phyloP scores from a whole-genome alignment of 2,888 invertebrate genomes.

The Meteorus cinctellus region DNA sequence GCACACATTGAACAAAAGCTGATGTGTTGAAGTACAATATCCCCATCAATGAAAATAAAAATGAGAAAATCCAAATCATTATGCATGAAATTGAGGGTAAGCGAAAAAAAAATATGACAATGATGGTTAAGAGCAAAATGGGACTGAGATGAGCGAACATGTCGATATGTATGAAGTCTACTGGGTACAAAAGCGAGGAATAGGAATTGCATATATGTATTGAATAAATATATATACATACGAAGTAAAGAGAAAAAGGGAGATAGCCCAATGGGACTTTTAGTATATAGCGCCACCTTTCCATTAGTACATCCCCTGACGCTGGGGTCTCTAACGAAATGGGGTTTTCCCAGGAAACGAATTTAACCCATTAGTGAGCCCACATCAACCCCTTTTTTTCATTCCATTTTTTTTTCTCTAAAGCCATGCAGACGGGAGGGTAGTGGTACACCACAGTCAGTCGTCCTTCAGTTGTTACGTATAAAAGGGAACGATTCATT shows the following conservation, averaged over 20 bases:
- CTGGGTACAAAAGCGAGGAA: constrained; percentile 49
- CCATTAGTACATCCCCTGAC: constrained; percentile 53
- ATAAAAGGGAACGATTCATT: not conserved
- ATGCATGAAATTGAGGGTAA: constrained; percentile 51
- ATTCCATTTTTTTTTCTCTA: constrained; percentile 21
- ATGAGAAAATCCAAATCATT: constrained; percentile 31
- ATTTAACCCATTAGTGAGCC: constrained; percentile 55
- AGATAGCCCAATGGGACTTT: constrained; percentile 54
- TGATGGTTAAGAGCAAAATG: constrained; percentile 34
- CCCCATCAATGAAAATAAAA: not conserved
- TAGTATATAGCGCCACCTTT: constrained; percentile 54
- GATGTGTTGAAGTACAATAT: not conserved
- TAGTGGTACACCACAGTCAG: constrained; percentile 1
- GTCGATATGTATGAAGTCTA: constrained; percentile 35
- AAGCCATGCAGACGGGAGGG: constrained; percentile 12
- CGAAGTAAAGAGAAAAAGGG: constrained; percentile 27
- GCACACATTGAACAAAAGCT: not conserved
- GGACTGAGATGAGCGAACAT: constrained; percentile 23
- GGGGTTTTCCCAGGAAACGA: constrained; percentile 57
- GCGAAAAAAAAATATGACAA: constrained; percentile 21
- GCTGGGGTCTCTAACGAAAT: constrained; percentile 53
- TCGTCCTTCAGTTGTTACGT: not conserved
- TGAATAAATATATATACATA: constrained; percentile 10
- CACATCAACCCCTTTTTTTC: constrained; percentile 44
- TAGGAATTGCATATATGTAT: constrained; percentile 42